Conservation (phyloP, 2,797 vertebrate species). For the Tragopan temminckii region DNA sequence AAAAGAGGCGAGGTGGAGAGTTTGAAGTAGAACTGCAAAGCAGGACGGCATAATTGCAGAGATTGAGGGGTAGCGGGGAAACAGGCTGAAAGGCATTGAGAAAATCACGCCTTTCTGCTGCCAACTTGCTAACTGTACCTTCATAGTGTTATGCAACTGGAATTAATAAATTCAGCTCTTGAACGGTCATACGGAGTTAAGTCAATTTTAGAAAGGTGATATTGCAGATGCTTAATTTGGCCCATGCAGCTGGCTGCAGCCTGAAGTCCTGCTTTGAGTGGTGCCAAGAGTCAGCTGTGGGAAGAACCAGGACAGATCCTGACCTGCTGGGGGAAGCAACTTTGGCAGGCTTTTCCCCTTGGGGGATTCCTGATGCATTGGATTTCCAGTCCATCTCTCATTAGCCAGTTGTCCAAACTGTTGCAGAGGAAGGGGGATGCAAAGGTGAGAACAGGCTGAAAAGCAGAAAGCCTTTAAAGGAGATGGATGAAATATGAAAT, state of each 20-base stretch:
- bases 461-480: constrained; percentile 26
- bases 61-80: neutral
- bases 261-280: neutral
- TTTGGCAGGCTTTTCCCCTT: neutral
- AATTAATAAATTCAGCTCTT: neutral
- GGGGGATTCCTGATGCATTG: neutral
- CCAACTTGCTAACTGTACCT: neutral
- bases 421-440: neutral
- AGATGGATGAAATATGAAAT: constrained; percentile 47
- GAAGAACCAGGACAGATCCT: neutral
- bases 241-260: neutral
- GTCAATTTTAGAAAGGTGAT: neutral
- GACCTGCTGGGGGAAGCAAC: neutral
- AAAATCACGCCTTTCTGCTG: neutral
- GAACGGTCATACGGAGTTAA: neutral
- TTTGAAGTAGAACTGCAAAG: neutral
- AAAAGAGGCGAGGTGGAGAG: neutral
- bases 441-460: constrained; percentile 46
- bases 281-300: neutral
- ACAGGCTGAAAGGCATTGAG: neutral
- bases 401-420: neutral
- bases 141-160: neutral
- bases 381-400: neutral
- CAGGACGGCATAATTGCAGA: neutral
- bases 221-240: neutral